Evolutionary conservation across 1,140 invertebrate species (phyloP).

Genomic region (Globodera rostochiensis): DNA sequence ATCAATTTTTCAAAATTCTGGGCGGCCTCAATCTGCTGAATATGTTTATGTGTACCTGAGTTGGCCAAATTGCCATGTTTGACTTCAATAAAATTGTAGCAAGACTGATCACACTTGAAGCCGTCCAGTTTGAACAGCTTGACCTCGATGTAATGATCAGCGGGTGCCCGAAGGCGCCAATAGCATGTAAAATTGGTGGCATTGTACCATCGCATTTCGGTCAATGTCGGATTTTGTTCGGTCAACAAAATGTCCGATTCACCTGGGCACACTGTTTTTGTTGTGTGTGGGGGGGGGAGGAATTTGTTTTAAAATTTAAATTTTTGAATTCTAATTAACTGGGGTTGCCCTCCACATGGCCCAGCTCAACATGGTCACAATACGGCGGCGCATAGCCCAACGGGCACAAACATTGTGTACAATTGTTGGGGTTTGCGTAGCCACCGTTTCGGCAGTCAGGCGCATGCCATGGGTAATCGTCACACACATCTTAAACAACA

Average conservation of each 20-base stretch:
- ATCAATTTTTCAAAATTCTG: background rate
- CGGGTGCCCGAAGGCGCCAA: slow-evolving; percentile 22
- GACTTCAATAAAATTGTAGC: slow-evolving; percentile 21
- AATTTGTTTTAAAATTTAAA: background rate
- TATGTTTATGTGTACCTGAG: slow-evolving; percentile 5
- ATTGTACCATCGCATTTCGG: slow-evolving; percentile 28
- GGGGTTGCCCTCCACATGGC: slow-evolving; percentile 5
- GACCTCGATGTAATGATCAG: slow-evolving; percentile 17
- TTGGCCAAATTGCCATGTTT: slow-evolving; percentile 27
- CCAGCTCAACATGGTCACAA: slow-evolving; percentile 16
- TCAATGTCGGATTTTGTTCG: background rate
- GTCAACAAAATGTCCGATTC: slow-evolving; percentile 25
- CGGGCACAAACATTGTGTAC: slow-evolving; percentile 22
- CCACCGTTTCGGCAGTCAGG: slow-evolving; percentile 26
- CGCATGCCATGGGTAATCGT: slow-evolving; percentile 16
- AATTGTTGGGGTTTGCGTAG: slow-evolving; percentile 29
- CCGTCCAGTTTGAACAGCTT: slow-evolving; percentile 15
- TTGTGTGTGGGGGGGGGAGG: background rate
- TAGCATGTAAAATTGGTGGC: slow-evolving; percentile 28
- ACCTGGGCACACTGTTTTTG: slow-evolving; percentile 19
- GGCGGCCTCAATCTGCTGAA: background rate
- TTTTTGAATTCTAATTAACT: background rate
- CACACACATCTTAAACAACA: slow-evolving; percentile 15
- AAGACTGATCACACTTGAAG: slow-evolving; percentile 28
- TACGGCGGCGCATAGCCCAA: slow-evolving; percentile 5